phyloP scores from a whole-genome alignment of 1,140 invertebrate species.

The Leptonema lineaticorne region DNA sequence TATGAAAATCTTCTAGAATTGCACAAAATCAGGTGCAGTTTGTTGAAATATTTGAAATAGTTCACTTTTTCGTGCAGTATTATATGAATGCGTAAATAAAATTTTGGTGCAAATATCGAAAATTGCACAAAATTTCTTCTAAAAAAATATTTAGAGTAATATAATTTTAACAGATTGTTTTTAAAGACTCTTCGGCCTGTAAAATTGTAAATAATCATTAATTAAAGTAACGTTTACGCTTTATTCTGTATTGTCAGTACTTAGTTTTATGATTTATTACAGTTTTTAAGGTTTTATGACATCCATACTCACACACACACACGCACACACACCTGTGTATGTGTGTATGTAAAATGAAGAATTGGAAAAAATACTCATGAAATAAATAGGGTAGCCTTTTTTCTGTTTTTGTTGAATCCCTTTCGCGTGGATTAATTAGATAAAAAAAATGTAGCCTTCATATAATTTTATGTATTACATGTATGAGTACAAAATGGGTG shows the following conservation, averaged over 20 bases:
- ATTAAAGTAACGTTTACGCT: slow-evolving; percentile 39
- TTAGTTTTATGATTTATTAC: slow-evolving; percentile 40
- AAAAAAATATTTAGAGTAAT: slow-evolving; percentile 31
- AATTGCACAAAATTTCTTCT: slow-evolving; percentile 34
- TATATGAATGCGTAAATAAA: no score
- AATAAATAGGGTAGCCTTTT: slow-evolving; percentile 38
- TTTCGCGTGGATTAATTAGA: not conserved
- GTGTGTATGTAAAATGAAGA: slow-evolving; percentile 29
- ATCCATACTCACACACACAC: no score
- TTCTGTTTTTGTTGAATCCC: not conserved
- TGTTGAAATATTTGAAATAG: no score
- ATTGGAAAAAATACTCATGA: slow-evolving; percentile 40
- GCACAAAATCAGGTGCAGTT: no score
- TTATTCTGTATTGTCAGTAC: slow-evolving; percentile 43
- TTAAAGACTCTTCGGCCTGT: slow-evolving; percentile 40
- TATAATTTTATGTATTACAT: slow-evolving; percentile 10
- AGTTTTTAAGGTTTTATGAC: slow-evolving; percentile 32
- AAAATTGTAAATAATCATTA: slow-evolving; percentile 43
- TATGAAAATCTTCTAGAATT: no score
- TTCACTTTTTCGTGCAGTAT: no score
- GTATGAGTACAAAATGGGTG: not conserved
- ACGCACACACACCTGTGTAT: no score
- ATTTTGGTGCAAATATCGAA: slow-evolving; percentile 36
- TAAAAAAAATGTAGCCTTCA: slow-evolving; percentile 4
- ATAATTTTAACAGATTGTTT: slow-evolving; percentile 37